Base-by-base conservation (phyloP, 2,113 vertebrate genomes). In the Sitta europaea region DNA sequence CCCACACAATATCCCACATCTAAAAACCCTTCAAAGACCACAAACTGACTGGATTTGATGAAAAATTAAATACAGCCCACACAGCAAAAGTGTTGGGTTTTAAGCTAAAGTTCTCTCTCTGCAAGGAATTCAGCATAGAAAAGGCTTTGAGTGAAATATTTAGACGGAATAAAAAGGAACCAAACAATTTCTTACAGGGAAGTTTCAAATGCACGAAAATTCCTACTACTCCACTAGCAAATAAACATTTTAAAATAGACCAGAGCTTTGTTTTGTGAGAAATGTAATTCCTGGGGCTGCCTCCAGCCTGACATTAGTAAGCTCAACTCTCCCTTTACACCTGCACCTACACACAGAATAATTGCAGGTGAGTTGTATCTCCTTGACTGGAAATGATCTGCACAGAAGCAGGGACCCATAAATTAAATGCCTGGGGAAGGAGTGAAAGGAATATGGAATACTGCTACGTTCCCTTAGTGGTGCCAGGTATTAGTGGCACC, bases 1-100 rank as follows among this genome's bases (percentile, higher is more conserved):
- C 45, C 25, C 3, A 2, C 82, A 45, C 0, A 10, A 35, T 35
- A 79, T 33, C 7, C 67, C 72, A 86, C 47, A 80, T 31, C 28
- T 61, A 72, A 81, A 84, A 87, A 66, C 36, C 12, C 45, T 92
- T 94, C 88, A 94, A 94, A 93, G 86, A 40, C 86, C 48, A 55
- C 80, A 94, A 6, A 91, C 53, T 75, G 77, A 85, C 33, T 25
- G 45, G 57, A 42, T 78, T 61, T 87, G 47, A 76, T n/a, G 40
- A 68, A 76, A 89, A 89, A 74, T 36, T 8, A 78, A 92, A 85
- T 18, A n/a, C 8, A 78, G 53, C 43, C 61, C 70, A 42, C 24
- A 16, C 40, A 82, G 53, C 5, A 14, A 72, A 81, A 72, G 31
- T 42, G 27, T 1, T 53, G 68, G 11, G 0, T 51, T 91, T 87